A percentile compares a stretch with the other conserved stretches of the same genome.
Conservation (phyloP, 53 echinoderm and acorn worm species). For the Holothuria leucospilota region DNA sequence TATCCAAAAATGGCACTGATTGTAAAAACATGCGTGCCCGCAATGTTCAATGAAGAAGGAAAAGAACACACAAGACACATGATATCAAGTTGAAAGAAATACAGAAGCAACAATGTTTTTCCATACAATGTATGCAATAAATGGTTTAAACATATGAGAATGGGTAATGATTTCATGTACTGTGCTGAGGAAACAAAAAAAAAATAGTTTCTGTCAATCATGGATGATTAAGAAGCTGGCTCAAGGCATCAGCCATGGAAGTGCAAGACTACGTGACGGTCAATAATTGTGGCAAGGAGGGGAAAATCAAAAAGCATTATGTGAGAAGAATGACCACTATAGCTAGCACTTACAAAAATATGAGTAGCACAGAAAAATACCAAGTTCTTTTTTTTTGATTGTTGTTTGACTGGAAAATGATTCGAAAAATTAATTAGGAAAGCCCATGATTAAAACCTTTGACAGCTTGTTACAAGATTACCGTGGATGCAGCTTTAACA, state of each 20-base stretch:
- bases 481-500: background rate
- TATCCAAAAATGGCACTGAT: conserved; percentile 33
- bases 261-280: conserved; percentile 50
- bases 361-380: conserved; percentile 36
- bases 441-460: conserved; percentile 41
- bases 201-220: conserved; percentile 38
- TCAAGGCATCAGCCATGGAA: conserved; percentile 48
- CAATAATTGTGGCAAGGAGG: conserved; percentile 53
- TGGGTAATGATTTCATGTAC: conserved; percentile 59
- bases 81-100: conserved; percentile 45
- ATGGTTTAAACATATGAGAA: conserved; percentile 57
- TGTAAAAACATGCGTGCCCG: conserved; percentile 40
- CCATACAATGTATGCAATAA: conserved; percentile 58
- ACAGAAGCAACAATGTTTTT: conserved; percentile 59
- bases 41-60: conserved; percentile 48
- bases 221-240: conserved; percentile 54
- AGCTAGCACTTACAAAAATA: conserved; percentile 33
- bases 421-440: conserved; percentile 44
- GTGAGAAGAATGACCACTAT: conserved; percentile 34
- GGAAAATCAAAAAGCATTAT: conserved; percentile 50
- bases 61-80: conserved; percentile 57
- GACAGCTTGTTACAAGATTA: conserved; percentile 29
- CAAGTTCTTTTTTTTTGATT: conserved; percentile 29
- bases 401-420: conserved; percentile 38
- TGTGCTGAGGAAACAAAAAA: conserved; percentile 56